Conservation (phyloP, 2,888 invertebrate species). For the Protonemura montana region DNA sequence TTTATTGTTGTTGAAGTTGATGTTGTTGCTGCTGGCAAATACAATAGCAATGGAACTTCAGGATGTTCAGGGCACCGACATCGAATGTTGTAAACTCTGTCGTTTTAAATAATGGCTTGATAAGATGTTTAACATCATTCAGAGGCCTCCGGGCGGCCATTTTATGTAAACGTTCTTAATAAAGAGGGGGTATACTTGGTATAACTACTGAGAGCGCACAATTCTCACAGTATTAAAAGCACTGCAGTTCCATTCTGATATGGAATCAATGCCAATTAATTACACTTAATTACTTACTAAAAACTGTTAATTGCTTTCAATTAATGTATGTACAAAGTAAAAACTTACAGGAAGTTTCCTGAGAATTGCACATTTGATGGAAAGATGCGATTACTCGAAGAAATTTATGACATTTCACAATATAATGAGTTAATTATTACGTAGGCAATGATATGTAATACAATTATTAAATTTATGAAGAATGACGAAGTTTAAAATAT, state of each 20-base stretch:
- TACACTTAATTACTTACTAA: not conserved
- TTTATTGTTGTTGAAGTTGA: not conserved
- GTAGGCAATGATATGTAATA: slow-evolving; percentile 13
- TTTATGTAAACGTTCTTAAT: no score
- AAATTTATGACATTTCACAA: not conserved
- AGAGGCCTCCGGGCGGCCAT: no score
- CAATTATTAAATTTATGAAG: slow-evolving; percentile 10
- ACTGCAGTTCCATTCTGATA: not conserved
- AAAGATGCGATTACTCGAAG: not conserved
- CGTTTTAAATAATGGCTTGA: no score
- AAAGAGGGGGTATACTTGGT: not conserved
- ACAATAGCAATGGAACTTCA: not conserved
- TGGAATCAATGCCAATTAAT: not conserved
- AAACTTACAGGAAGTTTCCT: not conserved
- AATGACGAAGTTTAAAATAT: slow-evolving; percentile 17
- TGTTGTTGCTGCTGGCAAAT: not conserved
- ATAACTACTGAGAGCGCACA: not conserved
- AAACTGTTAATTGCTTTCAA: not conserved
- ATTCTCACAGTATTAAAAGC: not conserved
- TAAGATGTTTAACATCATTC: no score
- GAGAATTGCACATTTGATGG: not conserved
- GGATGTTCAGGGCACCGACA: not conserved
- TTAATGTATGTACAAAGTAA: not conserved
- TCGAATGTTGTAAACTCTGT: not conserved
- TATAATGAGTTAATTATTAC: slow-evolving; percentile 13